Evolutionary conservation across 2,797 vertebrate genomes (phyloP).

Genomic region (Philypnodon macrostomus): DNA sequence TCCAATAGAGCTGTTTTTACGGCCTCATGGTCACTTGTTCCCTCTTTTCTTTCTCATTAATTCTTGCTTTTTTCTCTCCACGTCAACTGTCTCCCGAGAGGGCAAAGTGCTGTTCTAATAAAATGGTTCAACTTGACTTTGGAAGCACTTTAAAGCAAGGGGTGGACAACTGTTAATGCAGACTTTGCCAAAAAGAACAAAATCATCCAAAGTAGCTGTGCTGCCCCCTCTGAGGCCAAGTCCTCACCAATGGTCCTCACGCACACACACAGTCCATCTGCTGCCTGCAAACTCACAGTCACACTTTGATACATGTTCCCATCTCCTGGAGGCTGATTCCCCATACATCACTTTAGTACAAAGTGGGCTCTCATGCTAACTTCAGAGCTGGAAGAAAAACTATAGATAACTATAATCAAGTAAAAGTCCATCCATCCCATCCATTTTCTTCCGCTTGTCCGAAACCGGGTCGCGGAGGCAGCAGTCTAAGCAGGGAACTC

Average conservation of each 20-base stretch:
- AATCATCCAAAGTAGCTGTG: constrained; percentile 43
- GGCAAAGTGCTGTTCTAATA: constrained; percentile 55
- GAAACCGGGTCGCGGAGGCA: no score
- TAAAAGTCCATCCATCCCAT: no score
- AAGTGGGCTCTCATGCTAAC: no score
- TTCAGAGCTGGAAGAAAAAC: no score
- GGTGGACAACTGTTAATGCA: constrained; percentile 46
- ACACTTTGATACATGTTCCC: constrained; percentile 17
- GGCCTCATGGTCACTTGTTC: constrained; percentile 18
- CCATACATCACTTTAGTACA: constrained; percentile 10
- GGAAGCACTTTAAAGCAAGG: constrained; percentile 62
- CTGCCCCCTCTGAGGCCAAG: constrained; percentile 38
- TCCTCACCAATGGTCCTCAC: no score
- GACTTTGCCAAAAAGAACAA: constrained; percentile 48
- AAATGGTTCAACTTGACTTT: constrained; percentile 68
- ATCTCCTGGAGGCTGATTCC: background rate
- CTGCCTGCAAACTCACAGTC: constrained; percentile 16
- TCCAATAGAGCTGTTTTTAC: constrained; percentile 2
- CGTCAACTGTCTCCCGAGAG: constrained; percentile 52
- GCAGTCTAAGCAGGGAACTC: no score
- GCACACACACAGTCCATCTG: constrained; percentile 45
- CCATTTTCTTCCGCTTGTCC: no score
- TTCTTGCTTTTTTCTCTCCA: constrained; percentile 21
- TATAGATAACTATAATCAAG: background rate
- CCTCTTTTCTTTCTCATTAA: constrained; percentile 39